Percentiles rank a stretch among this genome's conserved stretches.
phyloP scores from a whole-genome alignment of 2,888 invertebrate species.

The Drosophila mettleri region DNA sequence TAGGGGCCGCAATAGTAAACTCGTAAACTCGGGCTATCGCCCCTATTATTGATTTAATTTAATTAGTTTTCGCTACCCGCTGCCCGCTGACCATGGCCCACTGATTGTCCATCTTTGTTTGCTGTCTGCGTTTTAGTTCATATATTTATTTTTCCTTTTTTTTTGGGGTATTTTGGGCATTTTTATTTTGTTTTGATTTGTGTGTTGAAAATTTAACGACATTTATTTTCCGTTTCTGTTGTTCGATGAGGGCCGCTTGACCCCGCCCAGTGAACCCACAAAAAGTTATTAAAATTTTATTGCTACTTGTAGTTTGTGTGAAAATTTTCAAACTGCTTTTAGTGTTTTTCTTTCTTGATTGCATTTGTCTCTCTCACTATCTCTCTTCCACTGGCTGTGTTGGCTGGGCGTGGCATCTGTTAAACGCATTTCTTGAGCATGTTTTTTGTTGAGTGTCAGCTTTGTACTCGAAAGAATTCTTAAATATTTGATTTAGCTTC shows the following conservation, averaged over 20 bases:
- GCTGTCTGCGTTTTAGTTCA: constrained; percentile 68
- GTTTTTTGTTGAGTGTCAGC: constrained; percentile 5
- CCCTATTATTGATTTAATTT: constrained; percentile 74
- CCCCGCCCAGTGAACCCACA: constrained; percentile 53
- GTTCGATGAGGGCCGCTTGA: constrained; percentile 51
- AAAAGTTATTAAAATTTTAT: constrained; percentile 73
- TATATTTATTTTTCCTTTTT: constrained; percentile 39
- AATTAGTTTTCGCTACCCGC: constrained; percentile 63
- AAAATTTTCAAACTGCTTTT: constrained; percentile 52
- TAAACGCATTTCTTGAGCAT: constrained; percentile 58
- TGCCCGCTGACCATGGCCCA: constrained; percentile 43
- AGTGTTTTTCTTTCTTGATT: constrained; percentile 38
- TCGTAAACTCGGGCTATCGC: constrained; percentile 12
- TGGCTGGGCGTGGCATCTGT: constrained; percentile 9
- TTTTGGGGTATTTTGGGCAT: not conserved
- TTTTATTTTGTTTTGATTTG: constrained; percentile 57
- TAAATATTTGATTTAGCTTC: constrained; percentile 16
- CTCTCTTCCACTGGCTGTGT: constrained; percentile 12
- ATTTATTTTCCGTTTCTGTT: constrained; percentile 10
- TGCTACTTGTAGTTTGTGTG: constrained; percentile 45
- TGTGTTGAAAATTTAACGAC: constrained; percentile 49
- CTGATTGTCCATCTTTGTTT: constrained; percentile 57
- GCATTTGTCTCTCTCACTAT: constrained; percentile 28
- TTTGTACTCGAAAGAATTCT: constrained; percentile 20
- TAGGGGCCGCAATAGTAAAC: constrained; percentile 34